Base-by-base conservation (phyloP, 2,113 vertebrate species). In the Talpa occidentalis region DNA sequence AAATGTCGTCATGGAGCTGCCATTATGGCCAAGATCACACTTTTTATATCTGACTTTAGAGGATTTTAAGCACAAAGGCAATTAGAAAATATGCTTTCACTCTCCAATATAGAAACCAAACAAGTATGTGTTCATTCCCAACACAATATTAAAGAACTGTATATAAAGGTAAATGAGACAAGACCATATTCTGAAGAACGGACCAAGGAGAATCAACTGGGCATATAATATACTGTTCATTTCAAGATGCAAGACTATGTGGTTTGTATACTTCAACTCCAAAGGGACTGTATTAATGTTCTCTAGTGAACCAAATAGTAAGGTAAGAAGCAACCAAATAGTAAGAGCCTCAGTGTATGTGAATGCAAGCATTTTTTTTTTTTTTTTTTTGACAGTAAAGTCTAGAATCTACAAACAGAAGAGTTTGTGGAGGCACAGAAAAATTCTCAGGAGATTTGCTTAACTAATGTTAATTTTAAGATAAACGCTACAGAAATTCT, bases 271-370 rank as follows among this genome's bases (percentile, higher is more conserved):
- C 19, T 96, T 85, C 66, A 97, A 85, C 97, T 98, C 96, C 94
- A 97, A 62, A 97, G n/a, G 47, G 97, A 95, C 95, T 98, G 69
- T 95, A 97, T 6, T 67, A 97, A 95, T 30, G 91, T 97, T 88
- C 97, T 96, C 44, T 97, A 94, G 78, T 96, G 97, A 98, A 97
- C 97, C 96, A 98, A 77, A 98, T 97, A 84, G 32, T 97, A 95
- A 92, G 93, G 81, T 83, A 94, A 73, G 98, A 98, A 86, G 98
- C n/a, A n/a, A n/a, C n/a, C n/a, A n/a, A n/a, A n/a, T n/a, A n/a
- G n/a, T n/a, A 97, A 26, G 93, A 76, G 97, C 98, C 62, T 98
- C 97, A 60, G 97, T 78, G 97, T 96, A 4, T 97, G 97, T 56
- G 96, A 97, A 98, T 97, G 96, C 11, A 90, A 69, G 49, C 70